These are phyloP conservation scores for Adelognathus sp. DNA, from an alignment of 2,888 invertebrate genomes.

Conservation along the genomic window DNA sequence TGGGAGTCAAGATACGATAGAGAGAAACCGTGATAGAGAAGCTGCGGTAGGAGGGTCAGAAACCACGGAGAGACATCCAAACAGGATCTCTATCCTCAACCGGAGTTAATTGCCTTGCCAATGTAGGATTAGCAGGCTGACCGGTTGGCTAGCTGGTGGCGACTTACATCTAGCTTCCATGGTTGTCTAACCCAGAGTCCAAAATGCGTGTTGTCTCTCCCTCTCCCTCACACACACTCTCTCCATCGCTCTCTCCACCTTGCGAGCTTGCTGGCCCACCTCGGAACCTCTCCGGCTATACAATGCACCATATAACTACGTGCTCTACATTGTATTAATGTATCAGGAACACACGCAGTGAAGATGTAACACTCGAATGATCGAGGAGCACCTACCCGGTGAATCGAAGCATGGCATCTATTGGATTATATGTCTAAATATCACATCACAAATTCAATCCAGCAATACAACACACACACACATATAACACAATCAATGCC, in stretches of 20 bases:
- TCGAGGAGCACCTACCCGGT: not conserved
- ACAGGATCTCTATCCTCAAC: conserved; percentile 67
- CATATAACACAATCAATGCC: no score
- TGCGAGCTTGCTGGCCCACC: conserved; percentile 22
- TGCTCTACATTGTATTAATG: not conserved
- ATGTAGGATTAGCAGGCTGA: conserved; percentile 72
- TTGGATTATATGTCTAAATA: no score
- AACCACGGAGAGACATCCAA: conserved; percentile 63
- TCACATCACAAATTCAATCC: no score
- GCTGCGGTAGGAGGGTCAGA: conserved; percentile 44
- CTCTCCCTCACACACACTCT: no score
- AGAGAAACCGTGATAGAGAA: conserved; percentile 35
- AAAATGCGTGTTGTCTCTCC: conserved; percentile 52
- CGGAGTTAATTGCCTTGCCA: conserved; percentile 75
- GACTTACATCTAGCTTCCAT: conserved; percentile 52
- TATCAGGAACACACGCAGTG: not conserved
- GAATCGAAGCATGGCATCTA: not conserved
- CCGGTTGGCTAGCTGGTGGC: conserved; percentile 45
- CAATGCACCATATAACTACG: not conserved
- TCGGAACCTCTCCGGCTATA: not conserved
- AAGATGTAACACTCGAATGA: not conserved
- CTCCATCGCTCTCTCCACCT: no score
- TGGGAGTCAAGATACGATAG: conserved; percentile 9
- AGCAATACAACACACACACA: no score
- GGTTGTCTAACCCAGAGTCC: conserved; percentile 50